These are phyloP conservation scores for Eupelmus urozonus DNA, from an alignment of 2,888 invertebrate species.

Conservation along the genomic window DNA sequence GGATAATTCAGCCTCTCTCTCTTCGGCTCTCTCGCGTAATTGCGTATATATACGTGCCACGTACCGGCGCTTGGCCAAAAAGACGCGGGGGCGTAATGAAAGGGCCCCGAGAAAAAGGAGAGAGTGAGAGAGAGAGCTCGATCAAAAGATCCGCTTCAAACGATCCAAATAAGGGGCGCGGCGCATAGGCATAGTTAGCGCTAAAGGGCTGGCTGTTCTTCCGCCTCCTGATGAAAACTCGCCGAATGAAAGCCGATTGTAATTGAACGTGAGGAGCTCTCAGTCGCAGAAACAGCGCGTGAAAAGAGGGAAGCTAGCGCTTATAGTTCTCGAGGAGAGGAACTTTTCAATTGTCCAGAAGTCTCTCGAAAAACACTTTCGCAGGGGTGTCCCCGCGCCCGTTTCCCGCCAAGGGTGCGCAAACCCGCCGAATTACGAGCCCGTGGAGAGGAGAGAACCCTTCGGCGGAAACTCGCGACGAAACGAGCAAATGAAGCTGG, in stretches of 20 bases:
- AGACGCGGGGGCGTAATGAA: conserved; percentile 44
- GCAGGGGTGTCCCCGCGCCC: conserved; percentile 1
- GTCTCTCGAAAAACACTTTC: conserved; percentile 37
- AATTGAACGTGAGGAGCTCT: conserved; percentile 65
- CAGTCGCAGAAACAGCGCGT: background rate
- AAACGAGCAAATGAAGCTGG: conserved; percentile 64
- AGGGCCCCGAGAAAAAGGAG: conserved; percentile 50
- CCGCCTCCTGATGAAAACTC: conserved; percentile 68
- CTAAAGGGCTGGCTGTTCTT: conserved; percentile 55
- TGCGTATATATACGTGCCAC: background rate
- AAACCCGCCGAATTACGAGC: conserved; percentile 15
- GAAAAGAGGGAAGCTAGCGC: background rate
- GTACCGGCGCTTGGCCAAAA: background rate
- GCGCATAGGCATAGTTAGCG: background rate
- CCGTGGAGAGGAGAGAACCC: conserved; percentile 1
- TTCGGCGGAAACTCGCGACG: conserved; percentile 58
- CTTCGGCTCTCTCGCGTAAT: background rate
- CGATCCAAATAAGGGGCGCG: conserved; percentile 24
- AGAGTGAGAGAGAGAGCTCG: no score
- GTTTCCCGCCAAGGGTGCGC: no score
- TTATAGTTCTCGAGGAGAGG: background rate
- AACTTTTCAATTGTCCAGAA: no score
- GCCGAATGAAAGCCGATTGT: conserved; percentile 68
- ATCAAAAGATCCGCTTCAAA: conserved; percentile 58
- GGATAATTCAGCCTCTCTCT: no score